Evolutionary conservation across 64 coral and sea anemone genomes (phyloP).

Genomic region (Pachyseris speciosa): DNA sequence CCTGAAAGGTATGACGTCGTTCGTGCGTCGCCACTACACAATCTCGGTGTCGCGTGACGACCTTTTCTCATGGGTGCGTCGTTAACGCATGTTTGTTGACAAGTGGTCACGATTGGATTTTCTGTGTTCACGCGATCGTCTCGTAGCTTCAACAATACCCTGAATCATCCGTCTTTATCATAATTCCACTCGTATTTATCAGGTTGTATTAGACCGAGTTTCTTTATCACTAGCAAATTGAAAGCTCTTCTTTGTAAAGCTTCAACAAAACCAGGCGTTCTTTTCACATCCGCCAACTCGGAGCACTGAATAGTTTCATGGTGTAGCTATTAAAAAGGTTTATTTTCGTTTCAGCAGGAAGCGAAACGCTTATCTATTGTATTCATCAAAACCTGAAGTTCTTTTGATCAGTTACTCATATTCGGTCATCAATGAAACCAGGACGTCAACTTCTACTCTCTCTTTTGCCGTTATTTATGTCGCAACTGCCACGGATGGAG

Average conservation of each 20-base stretch:
- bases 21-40: background rate
- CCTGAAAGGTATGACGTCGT: background rate
- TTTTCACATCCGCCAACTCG: background rate
- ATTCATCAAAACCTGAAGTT: no score
- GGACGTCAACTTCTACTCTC: no score
- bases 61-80: background rate
- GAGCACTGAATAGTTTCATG: background rate
- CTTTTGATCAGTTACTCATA: no score
- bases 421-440: no score
- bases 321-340: no score
- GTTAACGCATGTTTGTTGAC: background rate
- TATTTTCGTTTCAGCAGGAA: no score
- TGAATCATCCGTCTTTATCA: background rate
- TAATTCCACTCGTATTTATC: background rate
- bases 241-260: background rate
- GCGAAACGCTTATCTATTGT: no score
- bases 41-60: constrained; percentile 22
- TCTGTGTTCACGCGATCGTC: background rate
- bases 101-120: constrained; percentile 11
- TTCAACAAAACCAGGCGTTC: background rate
- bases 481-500: background rate
- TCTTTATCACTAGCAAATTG: background rate
- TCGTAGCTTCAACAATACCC: background rate
- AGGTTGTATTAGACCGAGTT: background rate
- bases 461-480: background rate